A percentile compares a stretch with the other conserved stretches of the same genome.
phyloP scores from a whole-genome alignment of 37 sponge, comb jelly and placozoan genomes.

The Beroe ovata region DNA sequence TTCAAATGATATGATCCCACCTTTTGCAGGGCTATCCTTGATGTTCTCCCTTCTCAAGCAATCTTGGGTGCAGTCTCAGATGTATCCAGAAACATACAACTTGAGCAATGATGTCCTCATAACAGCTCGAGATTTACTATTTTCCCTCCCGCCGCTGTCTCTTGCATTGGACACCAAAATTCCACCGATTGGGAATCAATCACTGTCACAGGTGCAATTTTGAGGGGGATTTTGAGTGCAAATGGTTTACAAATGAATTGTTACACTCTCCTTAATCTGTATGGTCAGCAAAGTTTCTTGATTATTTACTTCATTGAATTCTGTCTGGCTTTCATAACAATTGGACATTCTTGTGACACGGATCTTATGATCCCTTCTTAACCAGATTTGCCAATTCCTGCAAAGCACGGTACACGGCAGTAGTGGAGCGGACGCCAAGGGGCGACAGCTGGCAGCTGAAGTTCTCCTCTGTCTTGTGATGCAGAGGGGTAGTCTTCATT shows the following conservation, averaged over 20 bases:
- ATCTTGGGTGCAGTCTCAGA: constrained; percentile 73
- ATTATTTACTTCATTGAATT: no score
- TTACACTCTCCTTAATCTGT: no score
- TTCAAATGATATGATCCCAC: no score
- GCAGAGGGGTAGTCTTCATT: constrained; percentile 71
- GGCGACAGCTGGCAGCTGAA: constrained; percentile 75
- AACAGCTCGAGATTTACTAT: constrained; percentile 56
- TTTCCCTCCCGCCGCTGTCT: constrained; percentile 43
- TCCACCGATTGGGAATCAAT: constrained; percentile 36
- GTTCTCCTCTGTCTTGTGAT: constrained; percentile 71
- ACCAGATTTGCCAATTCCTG: constrained; percentile 73
- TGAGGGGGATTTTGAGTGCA: neutral
- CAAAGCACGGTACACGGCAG: constrained; percentile 68
- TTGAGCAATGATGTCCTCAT: constrained; percentile 60
- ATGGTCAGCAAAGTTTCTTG: no score
- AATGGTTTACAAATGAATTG: neutral
- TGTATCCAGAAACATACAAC: constrained; percentile 61
- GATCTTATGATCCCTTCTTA: no score
- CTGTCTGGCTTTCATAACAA: no score
- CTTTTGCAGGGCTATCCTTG: constrained; percentile 69
- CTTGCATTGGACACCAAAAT: constrained; percentile 61
- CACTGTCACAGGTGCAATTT: constrained; percentile 38
- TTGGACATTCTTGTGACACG: no score
- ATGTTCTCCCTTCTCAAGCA: constrained; percentile 84
- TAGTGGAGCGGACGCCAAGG: constrained; percentile 67